Conservation (phyloP, 1,140 invertebrate species). For the Heterodera carotae region DNA sequence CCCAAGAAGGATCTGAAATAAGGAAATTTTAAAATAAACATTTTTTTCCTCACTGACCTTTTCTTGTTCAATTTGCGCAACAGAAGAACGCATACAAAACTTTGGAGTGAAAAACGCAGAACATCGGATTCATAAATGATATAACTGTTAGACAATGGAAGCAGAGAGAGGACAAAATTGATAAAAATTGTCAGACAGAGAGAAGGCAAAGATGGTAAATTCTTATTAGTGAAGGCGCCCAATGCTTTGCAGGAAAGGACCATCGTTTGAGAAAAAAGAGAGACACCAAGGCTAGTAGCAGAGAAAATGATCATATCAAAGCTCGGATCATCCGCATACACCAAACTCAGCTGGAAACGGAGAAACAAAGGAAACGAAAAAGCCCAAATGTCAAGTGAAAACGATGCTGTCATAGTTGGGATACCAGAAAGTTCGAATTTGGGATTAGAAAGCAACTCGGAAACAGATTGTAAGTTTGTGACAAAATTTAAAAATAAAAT, state of each 20-base stretch:
- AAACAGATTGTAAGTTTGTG: too few species aligned
- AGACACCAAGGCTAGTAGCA: slow-evolving; percentile 3
- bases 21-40: slow-evolving; percentile 11
- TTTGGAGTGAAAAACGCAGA: slow-evolving; percentile 24
- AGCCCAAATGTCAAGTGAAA: too few species aligned
- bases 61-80: background rate
- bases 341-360: slow-evolving; percentile 21
- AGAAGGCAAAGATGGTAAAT: background rate
- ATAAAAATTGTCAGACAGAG: background rate
- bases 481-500: too few species aligned
- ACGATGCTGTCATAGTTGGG: too few species aligned
- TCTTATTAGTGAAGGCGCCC: background rate
- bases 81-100: slow-evolving; percentile 6
- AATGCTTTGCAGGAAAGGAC: slow-evolving; percentile 1
- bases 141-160: slow-evolving; percentile 38
- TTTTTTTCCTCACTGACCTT: background rate
- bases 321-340: background rate
- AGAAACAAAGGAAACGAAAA: too few species aligned
- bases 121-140: slow-evolving; percentile 39
- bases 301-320: slow-evolving; percentile 5
- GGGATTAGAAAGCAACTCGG: too few species aligned
- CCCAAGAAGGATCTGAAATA: background rate
- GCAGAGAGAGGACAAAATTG: slow-evolving; percentile 3
- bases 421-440: too few species aligned
- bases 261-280: slow-evolving; percentile 5